phyloP scores from a whole-genome alignment of 2,113 vertebrate species.

The Solea senegalensis region DNA sequence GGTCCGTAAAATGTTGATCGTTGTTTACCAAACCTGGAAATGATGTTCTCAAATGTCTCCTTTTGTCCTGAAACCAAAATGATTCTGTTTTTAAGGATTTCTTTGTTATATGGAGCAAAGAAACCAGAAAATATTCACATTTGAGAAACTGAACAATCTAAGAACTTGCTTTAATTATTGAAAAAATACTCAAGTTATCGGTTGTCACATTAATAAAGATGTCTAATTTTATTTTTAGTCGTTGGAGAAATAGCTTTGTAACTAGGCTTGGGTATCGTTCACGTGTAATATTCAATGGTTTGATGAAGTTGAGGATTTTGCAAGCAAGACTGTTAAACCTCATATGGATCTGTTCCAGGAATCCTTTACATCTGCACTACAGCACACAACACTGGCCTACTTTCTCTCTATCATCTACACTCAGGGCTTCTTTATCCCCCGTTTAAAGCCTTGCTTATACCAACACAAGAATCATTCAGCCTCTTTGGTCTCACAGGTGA shows the following conservation, averaged over 20 bases:
- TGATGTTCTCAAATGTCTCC: too few relatives aligned
- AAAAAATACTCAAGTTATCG: too few relatives aligned
- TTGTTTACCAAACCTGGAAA: too few relatives aligned
- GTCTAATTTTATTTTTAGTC: too few relatives aligned
- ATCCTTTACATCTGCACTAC: conserved; percentile 58
- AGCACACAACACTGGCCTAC: conserved; percentile 66
- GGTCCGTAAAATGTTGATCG: too few relatives aligned
- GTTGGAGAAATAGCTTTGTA: not conserved
- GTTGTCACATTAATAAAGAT: too few relatives aligned
- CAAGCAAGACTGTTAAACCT: conserved; percentile 35
- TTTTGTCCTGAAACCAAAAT: too few relatives aligned
- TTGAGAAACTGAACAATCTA: too few relatives aligned
- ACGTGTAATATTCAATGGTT: conserved; percentile 15
- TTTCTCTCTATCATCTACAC: conserved; percentile 63
- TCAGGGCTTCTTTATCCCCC: conserved; percentile 51
- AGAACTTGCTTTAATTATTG: too few relatives aligned
- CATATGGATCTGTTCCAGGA: conserved; percentile 53
- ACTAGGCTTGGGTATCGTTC: not conserved
- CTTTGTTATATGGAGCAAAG: too few relatives aligned
- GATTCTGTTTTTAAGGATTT: too few relatives aligned
- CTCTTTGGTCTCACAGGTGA: conserved; percentile 17
- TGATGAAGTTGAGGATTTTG: conserved; percentile 34
- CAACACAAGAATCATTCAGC: conserved; percentile 8
- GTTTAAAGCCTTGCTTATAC: conserved; percentile 44
- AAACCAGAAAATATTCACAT: too few relatives aligned